Evolutionary conservation across 1,140 invertebrate species (phyloP).

Genomic region (Aethina tumida): DNA sequence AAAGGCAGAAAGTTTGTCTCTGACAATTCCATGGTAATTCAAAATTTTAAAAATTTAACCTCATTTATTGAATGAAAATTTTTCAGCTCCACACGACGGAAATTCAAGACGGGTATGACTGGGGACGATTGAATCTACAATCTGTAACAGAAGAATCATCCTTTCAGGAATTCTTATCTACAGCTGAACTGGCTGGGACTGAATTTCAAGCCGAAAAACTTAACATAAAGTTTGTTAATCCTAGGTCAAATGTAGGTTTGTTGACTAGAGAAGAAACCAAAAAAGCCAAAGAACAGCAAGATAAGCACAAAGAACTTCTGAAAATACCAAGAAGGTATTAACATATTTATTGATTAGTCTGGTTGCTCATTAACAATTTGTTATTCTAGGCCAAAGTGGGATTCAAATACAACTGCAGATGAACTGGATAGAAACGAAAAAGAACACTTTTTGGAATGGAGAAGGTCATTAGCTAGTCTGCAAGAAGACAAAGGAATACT

Average conservation of each 20-base stretch:
- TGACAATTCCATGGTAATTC: conserved; percentile 51
- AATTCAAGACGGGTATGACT: conserved; percentile 81
- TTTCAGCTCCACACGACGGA: conserved; percentile 78
- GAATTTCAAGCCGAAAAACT: conserved; percentile 89
- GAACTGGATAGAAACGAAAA: conserved; percentile 70
- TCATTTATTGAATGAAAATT: conserved; percentile 10
- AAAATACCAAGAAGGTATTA: conserved; percentile 64
- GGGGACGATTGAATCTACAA: conserved; percentile 78
- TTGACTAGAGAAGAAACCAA: conserved; percentile 53
- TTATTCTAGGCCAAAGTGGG: conserved; percentile 68
- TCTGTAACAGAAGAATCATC: conserved; percentile 94
- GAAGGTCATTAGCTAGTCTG: conserved; percentile 64
- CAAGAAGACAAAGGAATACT: conserved; percentile 73
- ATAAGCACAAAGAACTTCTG: conserved; percentile 53
- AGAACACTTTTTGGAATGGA: conserved; percentile 81
- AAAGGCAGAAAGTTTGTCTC: conserved; percentile 46
- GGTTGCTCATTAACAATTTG: not conserved
- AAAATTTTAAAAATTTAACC: conserved; percentile 9
- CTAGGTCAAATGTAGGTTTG: conserved; percentile 48
- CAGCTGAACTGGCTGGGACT: conserved; percentile 84
- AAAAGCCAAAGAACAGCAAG: conserved; percentile 49
- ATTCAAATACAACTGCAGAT: conserved; percentile 57
- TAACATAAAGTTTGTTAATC: conserved; percentile 71
- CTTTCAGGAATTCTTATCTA: conserved; percentile 91
- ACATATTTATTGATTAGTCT: not conserved